Conservation (phyloP, 2,797 vertebrate species). For the Heteromormyrus szaboi region DNA sequence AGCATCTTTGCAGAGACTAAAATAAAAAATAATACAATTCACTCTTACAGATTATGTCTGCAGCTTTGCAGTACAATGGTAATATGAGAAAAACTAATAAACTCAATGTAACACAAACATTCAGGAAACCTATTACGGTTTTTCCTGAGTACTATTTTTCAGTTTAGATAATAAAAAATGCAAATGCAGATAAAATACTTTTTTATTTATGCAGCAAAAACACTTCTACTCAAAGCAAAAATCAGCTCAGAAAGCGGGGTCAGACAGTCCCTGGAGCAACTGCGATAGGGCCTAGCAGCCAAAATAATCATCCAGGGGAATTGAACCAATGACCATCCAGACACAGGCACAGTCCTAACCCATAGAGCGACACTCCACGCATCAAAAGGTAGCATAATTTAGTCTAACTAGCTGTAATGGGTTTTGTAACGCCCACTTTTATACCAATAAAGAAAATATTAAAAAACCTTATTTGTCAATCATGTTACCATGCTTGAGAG, state of each 20-base stretch:
- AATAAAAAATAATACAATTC: neutral
- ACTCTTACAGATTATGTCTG: neutral
- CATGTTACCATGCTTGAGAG: neutral
- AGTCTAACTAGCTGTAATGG: neutral
- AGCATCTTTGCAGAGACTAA: neutral
- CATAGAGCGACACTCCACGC: neutral
- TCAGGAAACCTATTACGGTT: neutral
- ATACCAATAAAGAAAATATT: neutral
- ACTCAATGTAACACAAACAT: neutral
- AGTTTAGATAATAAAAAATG: neutral
- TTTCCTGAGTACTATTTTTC: neutral
- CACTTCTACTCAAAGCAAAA: neutral
- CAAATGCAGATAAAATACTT: neutral
- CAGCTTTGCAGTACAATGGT: neutral
- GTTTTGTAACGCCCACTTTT: neutral
- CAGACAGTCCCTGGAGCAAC: neutral
- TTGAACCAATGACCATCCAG: neutral
- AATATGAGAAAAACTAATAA: neutral
- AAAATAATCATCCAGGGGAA: neutral
- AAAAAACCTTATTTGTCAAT: neutral
- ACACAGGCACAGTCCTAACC: neutral
- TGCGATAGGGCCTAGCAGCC: neutral
- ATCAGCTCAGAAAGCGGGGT: neutral
- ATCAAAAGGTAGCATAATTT: neutral
- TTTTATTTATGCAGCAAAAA: neutral